Evolutionary conservation across 2,113 vertebrate species (phyloP).

Genomic region (Propithecus coquereli): DNA sequence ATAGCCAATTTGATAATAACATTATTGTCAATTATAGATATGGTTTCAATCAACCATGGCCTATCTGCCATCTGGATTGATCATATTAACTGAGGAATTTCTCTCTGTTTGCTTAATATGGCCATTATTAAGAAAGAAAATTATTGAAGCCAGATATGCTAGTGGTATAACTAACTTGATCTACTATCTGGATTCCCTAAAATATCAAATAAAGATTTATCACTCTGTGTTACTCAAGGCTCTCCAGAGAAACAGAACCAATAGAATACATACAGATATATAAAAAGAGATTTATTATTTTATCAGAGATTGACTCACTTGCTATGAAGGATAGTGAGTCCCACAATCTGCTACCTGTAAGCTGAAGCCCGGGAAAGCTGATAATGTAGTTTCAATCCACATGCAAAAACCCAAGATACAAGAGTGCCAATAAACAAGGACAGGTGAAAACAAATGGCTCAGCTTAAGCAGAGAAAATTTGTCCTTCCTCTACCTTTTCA

Average conservation of each 20-base stretch:
- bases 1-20: neutral
- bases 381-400: neutral
- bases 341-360: too few species aligned
- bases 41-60: neutral
- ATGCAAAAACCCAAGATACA: neutral
- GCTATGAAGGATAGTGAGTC: neutral
- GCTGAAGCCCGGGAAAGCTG: neutral
- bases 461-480: neutral
- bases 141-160: neutral
- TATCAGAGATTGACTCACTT: neutral
- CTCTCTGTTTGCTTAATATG: neutral
- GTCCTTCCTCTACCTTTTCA: neutral
- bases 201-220: neutral
- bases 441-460: accelerated
- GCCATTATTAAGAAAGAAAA: neutral
- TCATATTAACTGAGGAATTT: neutral
- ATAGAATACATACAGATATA: neutral
- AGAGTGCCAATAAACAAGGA: neutral
- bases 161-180: neutral
- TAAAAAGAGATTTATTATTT: neutral
- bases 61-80: neutral
- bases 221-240: neutral
- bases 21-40: neutral
- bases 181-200: neutral
- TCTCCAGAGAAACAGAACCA: neutral